Evolutionary conservation across 2,888 invertebrate species (phyloP), one percentile per base, ranked within the genome.

Genomic region (Ischnus inquisitorius): DNA sequence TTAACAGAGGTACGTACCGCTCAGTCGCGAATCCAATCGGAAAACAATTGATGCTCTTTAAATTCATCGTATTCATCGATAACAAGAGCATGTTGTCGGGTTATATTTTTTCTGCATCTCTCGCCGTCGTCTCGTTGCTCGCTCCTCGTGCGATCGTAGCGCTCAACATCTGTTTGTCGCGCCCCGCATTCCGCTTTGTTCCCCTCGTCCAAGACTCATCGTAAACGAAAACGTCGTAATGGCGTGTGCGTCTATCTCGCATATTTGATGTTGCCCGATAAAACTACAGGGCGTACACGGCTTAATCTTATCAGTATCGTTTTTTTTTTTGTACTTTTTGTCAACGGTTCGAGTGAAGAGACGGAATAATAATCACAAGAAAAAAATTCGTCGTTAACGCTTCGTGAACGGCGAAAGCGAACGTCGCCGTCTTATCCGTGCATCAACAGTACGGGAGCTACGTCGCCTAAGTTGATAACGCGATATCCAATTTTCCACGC

Each of bases 241-340:
- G 91, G 91, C 91, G 90, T 90, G 88, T 91, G 92, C 92, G 92
- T 92, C 91, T 90, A 87, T 91, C 88, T 89, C 87, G 87, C 87
- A 85, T 89, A 91, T 89, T 88, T 90, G 88, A 91, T 91, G 86
- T 88, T 77, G 85, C 62, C 34, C 87, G 89, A 90, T 89, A 82
- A 88, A 88, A 89, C 71, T 62, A 25, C 67, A 46, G 74, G 68
- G 79, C 82, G 79, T 75, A 39, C 62, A 39, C 64, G 64, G 12
- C 16, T 64, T 39, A 34, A 64, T 41, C 64, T 39, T 39, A 64
- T 39, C 64, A 19, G 34, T 64, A 16, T 39, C 39, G 10, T 39
- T 64, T 41, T 16, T 16, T 64, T 64, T 41, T 34, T 25, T 64
- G n/a, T 14, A 16, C 19, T 41, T 10, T 64, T 16, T 34, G 39